These are phyloP conservation scores for Mythimna pallens DNA, from an alignment of 2,888 invertebrate species.

Conservation along the genomic window DNA sequence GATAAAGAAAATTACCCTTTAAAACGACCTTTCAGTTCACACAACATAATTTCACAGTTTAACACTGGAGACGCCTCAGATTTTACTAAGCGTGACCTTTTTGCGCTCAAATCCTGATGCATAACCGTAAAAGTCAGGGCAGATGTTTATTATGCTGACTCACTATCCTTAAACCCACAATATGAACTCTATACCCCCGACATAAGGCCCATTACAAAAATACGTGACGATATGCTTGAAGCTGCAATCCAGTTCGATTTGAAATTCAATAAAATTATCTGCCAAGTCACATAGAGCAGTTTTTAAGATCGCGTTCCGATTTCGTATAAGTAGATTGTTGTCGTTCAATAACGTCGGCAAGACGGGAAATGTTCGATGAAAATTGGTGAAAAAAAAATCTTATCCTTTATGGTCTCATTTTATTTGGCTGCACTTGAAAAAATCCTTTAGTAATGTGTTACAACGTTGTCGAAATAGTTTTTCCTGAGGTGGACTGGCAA, in stretches of 20 bases:
- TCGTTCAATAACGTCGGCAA: constrained; percentile 31
- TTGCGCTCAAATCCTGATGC: constrained; percentile 74
- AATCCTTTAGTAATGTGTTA: not conserved
- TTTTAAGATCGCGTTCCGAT: constrained; percentile 52
- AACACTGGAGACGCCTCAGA: constrained; percentile 35
- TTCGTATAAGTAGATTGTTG: constrained; percentile 52
- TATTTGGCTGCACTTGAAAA: constrained; percentile 30
- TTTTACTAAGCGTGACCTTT: constrained; percentile 72
- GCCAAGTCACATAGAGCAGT: constrained; percentile 64
- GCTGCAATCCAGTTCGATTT: constrained; percentile 64
- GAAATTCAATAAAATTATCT: constrained; percentile 69
- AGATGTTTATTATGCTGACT: constrained; percentile 84
- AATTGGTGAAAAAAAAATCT: constrained; percentile 6
- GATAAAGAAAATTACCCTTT: constrained; percentile 34
- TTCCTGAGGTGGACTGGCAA: not conserved
- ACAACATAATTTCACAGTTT: constrained; percentile 60
- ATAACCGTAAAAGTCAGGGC: constrained; percentile 76
- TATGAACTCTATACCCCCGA: constrained; percentile 52
- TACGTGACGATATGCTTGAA: constrained; percentile 66
- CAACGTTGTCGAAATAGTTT: constrained; percentile 10
- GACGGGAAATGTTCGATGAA: constrained; percentile 27
- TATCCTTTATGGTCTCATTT: constrained; percentile 9
- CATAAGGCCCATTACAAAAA: constrained; percentile 54
- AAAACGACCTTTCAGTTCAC: constrained; percentile 42
- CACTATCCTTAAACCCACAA: constrained; percentile 71